Evolutionary conservation across 2,113 vertebrate genomes (phyloP).

Genomic region (Gadus macrocephalus): DNA sequence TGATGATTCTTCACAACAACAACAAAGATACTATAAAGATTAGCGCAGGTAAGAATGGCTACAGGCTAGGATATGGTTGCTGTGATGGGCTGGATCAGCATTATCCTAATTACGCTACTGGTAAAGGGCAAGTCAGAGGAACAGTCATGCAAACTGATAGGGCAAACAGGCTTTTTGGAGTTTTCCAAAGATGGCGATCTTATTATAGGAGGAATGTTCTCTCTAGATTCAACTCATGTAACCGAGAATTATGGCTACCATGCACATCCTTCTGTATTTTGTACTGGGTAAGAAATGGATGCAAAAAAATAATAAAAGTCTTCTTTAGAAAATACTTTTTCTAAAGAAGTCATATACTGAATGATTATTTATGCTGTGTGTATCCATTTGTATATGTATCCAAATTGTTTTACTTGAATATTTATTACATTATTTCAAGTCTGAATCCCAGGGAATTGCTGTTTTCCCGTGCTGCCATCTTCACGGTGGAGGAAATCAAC

Average conservation of each 20-base stretch:
- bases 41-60: no score
- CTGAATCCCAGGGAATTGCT: slow-evolving; percentile 56
- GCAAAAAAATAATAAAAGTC: no score
- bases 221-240: slow-evolving; percentile 31
- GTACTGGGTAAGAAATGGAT: slow-evolving; percentile 34
- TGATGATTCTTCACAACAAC: no score
- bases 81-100: slow-evolving; percentile 42
- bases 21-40: no score
- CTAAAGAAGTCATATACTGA: slow-evolving; percentile 5
- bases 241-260: slow-evolving; percentile 30
- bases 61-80: slow-evolving; percentile 10
- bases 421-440: background rate
- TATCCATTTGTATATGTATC: no score
- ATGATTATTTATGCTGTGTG: no score
- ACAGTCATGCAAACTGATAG: slow-evolving; percentile 52
- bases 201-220: slow-evolving; percentile 56
- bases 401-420: no score
- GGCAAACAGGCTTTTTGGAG: slow-evolving; percentile 48
- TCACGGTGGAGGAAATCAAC: slow-evolving; percentile 62
- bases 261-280: slow-evolving; percentile 35
- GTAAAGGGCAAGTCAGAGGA: slow-evolving; percentile 33
- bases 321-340: no score
- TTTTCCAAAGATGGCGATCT: slow-evolving; percentile 60
- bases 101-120: slow-evolving; percentile 44
- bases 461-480: slow-evolving; percentile 57